Evolutionary conservation across 35 echinoderm and acorn worm genomes (phyloP).

Genomic region (Eucidaris tribuloides): DNA sequence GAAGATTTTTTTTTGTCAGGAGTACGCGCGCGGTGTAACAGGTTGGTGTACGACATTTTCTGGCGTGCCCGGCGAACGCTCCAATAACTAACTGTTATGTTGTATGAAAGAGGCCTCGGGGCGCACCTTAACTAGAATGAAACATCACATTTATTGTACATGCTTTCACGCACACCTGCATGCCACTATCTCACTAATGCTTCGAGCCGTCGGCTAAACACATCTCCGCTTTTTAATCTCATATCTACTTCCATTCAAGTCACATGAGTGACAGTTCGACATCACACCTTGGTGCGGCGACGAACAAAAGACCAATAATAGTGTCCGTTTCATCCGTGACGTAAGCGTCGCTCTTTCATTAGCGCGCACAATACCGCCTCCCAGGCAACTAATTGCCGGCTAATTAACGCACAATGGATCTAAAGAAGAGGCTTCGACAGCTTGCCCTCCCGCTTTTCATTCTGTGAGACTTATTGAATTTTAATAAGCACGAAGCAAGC

Average conservation of each 20-base stretch:
- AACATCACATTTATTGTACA: conserved; percentile 14
- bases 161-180: conserved; percentile 23
- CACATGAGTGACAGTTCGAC: conserved; percentile 1
- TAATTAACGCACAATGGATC: conserved; percentile 22
- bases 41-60: too few species aligned
- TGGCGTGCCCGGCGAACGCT: too few species aligned
- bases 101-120: not conserved
- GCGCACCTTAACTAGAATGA: not conserved
- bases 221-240: conserved; percentile 33
- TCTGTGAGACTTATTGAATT: not conserved
- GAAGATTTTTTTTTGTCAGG: too few species aligned
- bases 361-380: not conserved
- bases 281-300: not conserved
- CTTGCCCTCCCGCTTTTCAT: not conserved
- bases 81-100: too few species aligned
- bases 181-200: conserved; percentile 16
- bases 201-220: conserved; percentile 16
- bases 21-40: too few species aligned
- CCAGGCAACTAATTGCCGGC: conserved; percentile 26
- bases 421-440: not conserved
- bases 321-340: not conserved
- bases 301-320: conserved; percentile 15
- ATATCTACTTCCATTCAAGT: not conserved
- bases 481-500: not conserved
- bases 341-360: not conserved